phyloP scores from a whole-genome alignment of 2,113 vertebrate genomes.

The Tupaia tana region DNA sequence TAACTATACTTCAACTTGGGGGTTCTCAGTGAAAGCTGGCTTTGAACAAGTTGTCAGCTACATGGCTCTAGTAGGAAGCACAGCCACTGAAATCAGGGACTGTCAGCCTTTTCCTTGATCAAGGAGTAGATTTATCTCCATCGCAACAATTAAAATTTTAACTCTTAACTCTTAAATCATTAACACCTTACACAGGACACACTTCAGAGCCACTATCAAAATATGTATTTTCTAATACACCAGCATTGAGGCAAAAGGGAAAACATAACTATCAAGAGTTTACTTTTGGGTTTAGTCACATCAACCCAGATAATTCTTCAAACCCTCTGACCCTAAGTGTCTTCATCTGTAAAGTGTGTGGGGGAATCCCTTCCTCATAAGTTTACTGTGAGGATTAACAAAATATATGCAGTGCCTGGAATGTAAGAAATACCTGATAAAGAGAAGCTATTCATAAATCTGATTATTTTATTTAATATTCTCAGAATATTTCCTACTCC shows the following conservation, averaged over 20 bases:
- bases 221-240: neutral
- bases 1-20: neutral
- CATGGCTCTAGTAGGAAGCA: neutral
- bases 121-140: neutral
- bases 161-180: constrained; percentile 3
- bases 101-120: neutral
- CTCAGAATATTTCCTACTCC: neutral
- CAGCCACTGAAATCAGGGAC: neutral
- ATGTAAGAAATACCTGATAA: neutral
- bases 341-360: neutral
- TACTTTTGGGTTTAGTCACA: neutral
- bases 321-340: neutral
- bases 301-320: neutral
- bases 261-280: neutral
- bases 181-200: neutral
- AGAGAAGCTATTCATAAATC: neutral
- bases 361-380: neutral
- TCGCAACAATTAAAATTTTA: neutral
- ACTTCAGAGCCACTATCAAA: neutral
- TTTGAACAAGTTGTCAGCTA: neutral
- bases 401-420: neutral
- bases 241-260: neutral
- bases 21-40: neutral
- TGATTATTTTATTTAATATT: neutral
- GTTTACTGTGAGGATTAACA: neutral